Evolutionary conservation across 2,113 vertebrate genomes (phyloP).

Genomic region (Epinephelus lanceolatus): DNA sequence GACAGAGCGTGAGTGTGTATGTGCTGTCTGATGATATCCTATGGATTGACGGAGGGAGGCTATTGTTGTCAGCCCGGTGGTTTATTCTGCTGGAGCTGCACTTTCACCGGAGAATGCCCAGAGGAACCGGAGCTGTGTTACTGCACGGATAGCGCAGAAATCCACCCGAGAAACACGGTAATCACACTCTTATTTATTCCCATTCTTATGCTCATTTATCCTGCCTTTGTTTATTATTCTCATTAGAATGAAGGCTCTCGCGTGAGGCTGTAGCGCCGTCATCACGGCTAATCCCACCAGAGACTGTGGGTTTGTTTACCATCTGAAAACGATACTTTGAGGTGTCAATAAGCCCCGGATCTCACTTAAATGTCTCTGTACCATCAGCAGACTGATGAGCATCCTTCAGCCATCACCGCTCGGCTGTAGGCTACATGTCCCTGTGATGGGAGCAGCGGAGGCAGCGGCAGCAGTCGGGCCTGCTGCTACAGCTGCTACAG

Average conservation of each 20-base stretch:
- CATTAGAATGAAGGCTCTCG: constrained; percentile 34
- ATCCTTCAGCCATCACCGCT: not conserved
- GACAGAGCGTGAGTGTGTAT: not conserved
- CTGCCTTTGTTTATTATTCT: constrained; percentile 29
- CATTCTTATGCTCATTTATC: rapidly evolving
- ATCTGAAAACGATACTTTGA: not conserved
- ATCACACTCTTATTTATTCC: rapidly evolving
- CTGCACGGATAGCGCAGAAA: constrained; percentile 50
- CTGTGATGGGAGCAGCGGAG: constrained; percentile 1
- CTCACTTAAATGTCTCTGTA: not conserved
- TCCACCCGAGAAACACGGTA: constrained; percentile 51
- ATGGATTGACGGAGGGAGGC: constrained; percentile 56
- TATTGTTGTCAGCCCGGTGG: constrained; percentile 66
- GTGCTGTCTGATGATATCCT: constrained; percentile 23
- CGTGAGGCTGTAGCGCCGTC: not conserved
- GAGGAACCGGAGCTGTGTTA: constrained; percentile 38
- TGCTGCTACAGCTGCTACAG: constrained; percentile 18
- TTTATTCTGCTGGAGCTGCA: constrained; percentile 44
- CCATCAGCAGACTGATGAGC: not conserved
- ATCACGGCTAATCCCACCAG: not conserved
- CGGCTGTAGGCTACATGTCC: not conserved
- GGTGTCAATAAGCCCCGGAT: not conserved
- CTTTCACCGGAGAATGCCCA: constrained; percentile 55
- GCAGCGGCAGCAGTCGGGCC: constrained; percentile 28
- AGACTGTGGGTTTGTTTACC: constrained; percentile 38